Conservation (phyloP, 2,888 invertebrate species). For the Erpobdella octoculata region DNA sequence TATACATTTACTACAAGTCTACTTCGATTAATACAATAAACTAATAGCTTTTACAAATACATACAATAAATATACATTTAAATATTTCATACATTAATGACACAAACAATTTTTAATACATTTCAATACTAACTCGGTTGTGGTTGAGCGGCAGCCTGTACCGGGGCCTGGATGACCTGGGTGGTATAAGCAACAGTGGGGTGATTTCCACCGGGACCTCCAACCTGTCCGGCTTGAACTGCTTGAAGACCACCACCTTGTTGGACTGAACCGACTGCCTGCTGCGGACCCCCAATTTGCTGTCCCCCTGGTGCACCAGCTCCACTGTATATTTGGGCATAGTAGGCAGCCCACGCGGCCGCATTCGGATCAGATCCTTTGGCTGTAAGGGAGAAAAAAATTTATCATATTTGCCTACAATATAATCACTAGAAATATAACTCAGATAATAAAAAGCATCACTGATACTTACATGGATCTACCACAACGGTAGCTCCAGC, state of each 20-base stretch:
- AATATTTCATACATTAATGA: neutral
- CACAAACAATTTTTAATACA: neutral
- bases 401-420: too few species aligned
- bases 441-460: too few species aligned
- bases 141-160: constrained; percentile 16
- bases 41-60: too few species aligned
- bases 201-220: constrained; percentile 36
- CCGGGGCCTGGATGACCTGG: neutral
- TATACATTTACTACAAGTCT: neutral
- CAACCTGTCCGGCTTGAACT: constrained; percentile 8
- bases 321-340: constrained; percentile 53
- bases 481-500: neutral
- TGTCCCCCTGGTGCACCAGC: constrained; percentile 40
- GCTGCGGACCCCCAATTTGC: constrained; percentile 54
- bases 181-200: constrained; percentile 26
- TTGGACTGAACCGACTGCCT: constrained; percentile 52
- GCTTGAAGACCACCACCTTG: constrained; percentile 39
- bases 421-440: neutral
- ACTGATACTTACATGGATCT: constrained; percentile 11
- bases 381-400: neutral
- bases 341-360: constrained; percentile 56
- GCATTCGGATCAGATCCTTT: constrained; percentile 50
- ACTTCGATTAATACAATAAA: too few species aligned
- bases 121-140: constrained; percentile 25
- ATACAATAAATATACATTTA: too few species aligned